phyloP scores from a whole-genome alignment of 2,888 invertebrate genomes.

The Netelia inedita region DNA sequence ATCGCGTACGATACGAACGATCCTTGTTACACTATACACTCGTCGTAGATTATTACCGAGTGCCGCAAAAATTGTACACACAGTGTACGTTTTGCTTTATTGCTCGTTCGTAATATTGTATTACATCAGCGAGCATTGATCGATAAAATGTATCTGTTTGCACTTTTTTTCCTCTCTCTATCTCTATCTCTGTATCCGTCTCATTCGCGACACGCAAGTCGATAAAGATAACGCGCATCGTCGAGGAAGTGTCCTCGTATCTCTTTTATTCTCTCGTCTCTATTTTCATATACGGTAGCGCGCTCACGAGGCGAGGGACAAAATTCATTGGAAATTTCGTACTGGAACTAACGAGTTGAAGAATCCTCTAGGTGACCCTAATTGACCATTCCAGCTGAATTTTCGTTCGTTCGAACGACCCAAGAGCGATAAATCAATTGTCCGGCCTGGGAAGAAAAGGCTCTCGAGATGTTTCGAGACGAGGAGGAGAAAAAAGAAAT shows the following conservation, averaged over 20 bases:
- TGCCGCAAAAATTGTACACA: not conserved
- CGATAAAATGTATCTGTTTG: conserved; percentile 20
- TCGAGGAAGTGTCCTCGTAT: not conserved
- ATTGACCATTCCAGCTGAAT: conserved; percentile 59
- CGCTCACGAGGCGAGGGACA: not conserved
- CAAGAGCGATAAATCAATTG: conserved; percentile 69
- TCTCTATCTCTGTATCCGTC: not conserved
- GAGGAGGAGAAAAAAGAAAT: not conserved
- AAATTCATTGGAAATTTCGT: conserved; percentile 27
- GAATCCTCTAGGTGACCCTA: conserved; percentile 52
- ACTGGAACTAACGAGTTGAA: conserved; percentile 16
- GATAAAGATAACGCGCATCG: conserved; percentile 13
- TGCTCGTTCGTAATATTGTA: not conserved
- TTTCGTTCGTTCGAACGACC: conserved; percentile 63
- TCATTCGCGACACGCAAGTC: not conserved
- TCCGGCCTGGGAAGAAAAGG: conserved; percentile 38
- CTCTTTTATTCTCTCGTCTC: not conserved
- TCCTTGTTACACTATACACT: not conserved
- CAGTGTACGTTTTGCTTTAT: not conserved
- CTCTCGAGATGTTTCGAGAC: not conserved
- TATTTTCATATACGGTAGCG: not conserved
- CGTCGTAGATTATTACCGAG: not conserved
- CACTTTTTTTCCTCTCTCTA: not conserved
- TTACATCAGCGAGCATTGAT: conserved; percentile 7
- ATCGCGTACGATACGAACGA: no score